phyloP scores from a whole-genome alignment of 1,140 invertebrate genomes.

The Bombus vancouverensis region DNA sequence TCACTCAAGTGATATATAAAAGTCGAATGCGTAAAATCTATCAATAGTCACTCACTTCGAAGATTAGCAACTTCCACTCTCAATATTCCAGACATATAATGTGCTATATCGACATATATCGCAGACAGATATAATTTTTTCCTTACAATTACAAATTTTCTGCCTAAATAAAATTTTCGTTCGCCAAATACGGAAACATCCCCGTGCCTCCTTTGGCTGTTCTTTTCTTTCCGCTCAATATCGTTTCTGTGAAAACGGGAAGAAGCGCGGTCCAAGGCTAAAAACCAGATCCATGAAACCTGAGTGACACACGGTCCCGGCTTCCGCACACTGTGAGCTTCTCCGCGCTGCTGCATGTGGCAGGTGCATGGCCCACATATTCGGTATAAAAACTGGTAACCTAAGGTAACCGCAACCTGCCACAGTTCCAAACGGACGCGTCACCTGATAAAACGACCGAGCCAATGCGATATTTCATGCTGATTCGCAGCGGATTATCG shows the following conservation, averaged over 20 bases:
- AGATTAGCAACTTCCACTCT: no score
- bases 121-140: no score
- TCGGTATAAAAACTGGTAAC: conserved; percentile 66
- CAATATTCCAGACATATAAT: no score
- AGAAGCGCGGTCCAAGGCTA: conserved; percentile 41
- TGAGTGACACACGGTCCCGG: conserved; percentile 32
- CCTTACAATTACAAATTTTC: no score
- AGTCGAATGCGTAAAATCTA: no score
- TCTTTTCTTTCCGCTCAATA: no score
- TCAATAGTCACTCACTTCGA: no score
- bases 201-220: not conserved
- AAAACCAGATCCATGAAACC: conserved; percentile 67
- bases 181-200: not conserved
- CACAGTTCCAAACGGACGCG: conserved; percentile 7
- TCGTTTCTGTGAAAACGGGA: not conserved
- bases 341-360: conserved; percentile 41
- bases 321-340: conserved; percentile 54
- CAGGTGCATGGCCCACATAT: conserved; percentile 71
- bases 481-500: conserved; percentile 28
- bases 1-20: no score
- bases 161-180: not conserved
- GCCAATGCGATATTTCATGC: conserved; percentile 35
- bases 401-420: conserved; percentile 55
- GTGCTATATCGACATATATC: no score
- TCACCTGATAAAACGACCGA: conserved; percentile 25